Evolutionary conservation across 2,888 invertebrate species (phyloP).

Genomic region (Parascotia fuliginaria): DNA sequence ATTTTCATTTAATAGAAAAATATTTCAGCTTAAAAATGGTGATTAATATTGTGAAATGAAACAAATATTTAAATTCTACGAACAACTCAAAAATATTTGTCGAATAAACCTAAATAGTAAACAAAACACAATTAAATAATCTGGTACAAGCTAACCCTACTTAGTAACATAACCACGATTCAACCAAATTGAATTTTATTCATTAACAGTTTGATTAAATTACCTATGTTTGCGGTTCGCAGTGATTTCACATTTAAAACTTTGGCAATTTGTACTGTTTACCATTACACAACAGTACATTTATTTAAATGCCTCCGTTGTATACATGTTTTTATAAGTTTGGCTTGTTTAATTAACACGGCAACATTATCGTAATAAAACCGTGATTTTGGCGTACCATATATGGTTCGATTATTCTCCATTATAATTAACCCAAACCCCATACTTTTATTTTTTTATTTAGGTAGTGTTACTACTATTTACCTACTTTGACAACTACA

Average conservation of each 20-base stretch:
- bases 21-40: too few species aligned
- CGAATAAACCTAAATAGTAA: too few species aligned
- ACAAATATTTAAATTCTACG: too few species aligned
- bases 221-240: neutral
- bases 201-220: conserved; percentile 16
- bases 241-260: conserved; percentile 11
- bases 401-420: too few species aligned
- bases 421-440: too few species aligned
- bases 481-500: too few species aligned
- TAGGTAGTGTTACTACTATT: too few species aligned
- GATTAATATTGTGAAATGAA: too few species aligned
- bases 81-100: too few species aligned
- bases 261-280: conserved; percentile 21
- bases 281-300: conserved; percentile 11
- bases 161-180: conserved; percentile 2
- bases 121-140: neutral
- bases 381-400: neutral
- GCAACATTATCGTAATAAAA: neutral
- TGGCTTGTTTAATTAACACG: conserved; percentile 11
- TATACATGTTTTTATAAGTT: neutral
- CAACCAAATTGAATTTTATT: conserved; percentile 16
- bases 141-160: neutral
- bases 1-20: too few species aligned
- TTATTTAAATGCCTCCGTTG: conserved; percentile 13
- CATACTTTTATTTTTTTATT: too few species aligned